Percentiles rank a stretch among this genome's conserved stretches.
phyloP scores from a whole-genome alignment of 2,888 invertebrate genomes.

The Scelioninae gen. 1 region DNA sequence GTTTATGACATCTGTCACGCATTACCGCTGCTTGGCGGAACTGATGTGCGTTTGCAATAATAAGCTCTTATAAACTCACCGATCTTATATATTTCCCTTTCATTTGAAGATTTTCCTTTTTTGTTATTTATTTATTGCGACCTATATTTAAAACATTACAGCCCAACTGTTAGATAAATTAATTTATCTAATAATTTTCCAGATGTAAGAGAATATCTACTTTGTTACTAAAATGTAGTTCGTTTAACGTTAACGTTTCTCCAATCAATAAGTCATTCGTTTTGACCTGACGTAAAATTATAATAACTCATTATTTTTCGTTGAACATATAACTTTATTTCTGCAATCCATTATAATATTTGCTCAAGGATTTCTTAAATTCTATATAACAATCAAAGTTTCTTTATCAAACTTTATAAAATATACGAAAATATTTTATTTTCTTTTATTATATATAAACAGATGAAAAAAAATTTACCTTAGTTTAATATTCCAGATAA shows the following conservation, averaged over 20 bases:
- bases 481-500: background rate
- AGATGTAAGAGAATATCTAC: background rate
- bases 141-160: conserved; percentile 7
- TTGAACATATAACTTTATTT: conserved; percentile 18
- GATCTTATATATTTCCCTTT: conserved; percentile 43
- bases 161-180: background rate
- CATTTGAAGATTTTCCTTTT: conserved; percentile 28
- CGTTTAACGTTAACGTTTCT: conserved; percentile 24
- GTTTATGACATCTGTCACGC: conserved; percentile 28
- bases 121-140: conserved; percentile 13
- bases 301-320: conserved; percentile 18
- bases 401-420: background rate
- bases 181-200: background rate
- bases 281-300: conserved; percentile 32
- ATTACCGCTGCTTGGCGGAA: conserved; percentile 29
- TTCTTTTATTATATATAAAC: background rate
- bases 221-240: conserved; percentile 5
- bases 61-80: conserved; percentile 31
- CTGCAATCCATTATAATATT: conserved; percentile 11
- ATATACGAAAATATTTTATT: background rate
- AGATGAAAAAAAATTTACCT: background rate
- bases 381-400: background rate
- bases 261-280: conserved; percentile 45
- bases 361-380: conserved; percentile 2
- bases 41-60: conserved; percentile 30